Evolutionary conservation across 2,797 vertebrate species (phyloP).

Genomic region (Mastacembelus armatus): DNA sequence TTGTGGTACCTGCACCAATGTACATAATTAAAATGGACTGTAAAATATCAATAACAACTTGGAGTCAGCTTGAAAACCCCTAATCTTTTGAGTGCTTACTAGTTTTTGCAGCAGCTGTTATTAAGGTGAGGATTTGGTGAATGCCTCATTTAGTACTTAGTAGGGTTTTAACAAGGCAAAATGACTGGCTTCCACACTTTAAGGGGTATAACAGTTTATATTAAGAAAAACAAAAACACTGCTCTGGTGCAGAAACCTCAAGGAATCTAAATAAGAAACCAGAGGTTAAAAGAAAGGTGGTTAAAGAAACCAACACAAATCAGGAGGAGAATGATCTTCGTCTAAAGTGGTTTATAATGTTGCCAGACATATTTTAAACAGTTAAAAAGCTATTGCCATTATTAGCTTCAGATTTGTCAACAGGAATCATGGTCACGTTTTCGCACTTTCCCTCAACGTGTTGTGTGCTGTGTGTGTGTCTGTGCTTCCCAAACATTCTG

Average conservation of each 20-base stretch:
- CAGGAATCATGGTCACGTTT: constrained; percentile 48
- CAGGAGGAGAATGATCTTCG: too few species aligned
- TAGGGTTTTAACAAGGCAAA: constrained; percentile 37
- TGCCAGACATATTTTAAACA: constrained; percentile 8
- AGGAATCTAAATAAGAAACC: constrained; percentile 24
- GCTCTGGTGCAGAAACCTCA: constrained; percentile 42
- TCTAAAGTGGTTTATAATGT: neutral
- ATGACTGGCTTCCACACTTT: constrained; percentile 14
- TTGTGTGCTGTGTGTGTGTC: constrained; percentile 9
- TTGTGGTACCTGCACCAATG: constrained; percentile 15
- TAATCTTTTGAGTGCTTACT: neutral
- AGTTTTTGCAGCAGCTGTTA: constrained; percentile 14
- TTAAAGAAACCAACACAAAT: constrained; percentile 27
- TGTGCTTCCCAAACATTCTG: constrained; percentile 41
- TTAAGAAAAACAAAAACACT: constrained; percentile 50
- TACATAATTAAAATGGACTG: constrained; percentile 19
- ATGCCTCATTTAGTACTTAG: constrained; percentile 33
- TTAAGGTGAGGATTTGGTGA: neutral
- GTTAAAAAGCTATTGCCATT: constrained; percentile 5
- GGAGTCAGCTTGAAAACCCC: neutral
- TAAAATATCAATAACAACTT: constrained; percentile 34
- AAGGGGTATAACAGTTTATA: constrained; percentile 44
- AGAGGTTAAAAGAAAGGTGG: constrained; percentile 46
- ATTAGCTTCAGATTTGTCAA: constrained; percentile 39
- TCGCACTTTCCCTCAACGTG: constrained; percentile 47